Conservation (phyloP, 1,140 invertebrate genomes). For the Diachasmimorpha longicaudata region DNA sequence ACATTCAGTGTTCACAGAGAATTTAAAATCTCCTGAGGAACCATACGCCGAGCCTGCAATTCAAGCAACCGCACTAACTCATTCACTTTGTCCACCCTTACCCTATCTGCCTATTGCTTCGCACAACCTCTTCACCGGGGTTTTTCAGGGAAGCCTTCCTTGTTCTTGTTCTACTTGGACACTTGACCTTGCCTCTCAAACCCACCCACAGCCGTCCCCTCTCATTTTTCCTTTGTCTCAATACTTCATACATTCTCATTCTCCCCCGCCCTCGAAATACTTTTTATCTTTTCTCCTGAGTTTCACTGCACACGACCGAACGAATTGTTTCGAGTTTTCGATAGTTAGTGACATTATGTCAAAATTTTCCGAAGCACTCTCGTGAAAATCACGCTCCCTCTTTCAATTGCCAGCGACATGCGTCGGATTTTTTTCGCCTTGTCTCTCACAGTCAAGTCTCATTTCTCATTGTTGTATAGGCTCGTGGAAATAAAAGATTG, state of each 20-base stretch:
- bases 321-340: not conserved
- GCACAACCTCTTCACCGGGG: not conserved
- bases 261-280: not conserved
- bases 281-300: not conserved
- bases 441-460: not conserved
- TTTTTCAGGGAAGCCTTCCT: not conserved
- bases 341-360: not conserved
- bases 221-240: not conserved
- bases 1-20: too few relatives aligned
- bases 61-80: not conserved
- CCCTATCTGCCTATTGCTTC: not conserved
- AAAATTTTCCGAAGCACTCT: not conserved
- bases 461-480: not conserved
- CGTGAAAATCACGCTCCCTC: not conserved
- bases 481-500: not conserved
- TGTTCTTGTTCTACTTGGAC: not conserved
- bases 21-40: too few relatives aligned
- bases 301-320: not conserved
- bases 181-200: conserved; percentile 5
- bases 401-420: too few relatives aligned
- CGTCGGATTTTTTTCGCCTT: not conserved
- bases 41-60: not conserved
- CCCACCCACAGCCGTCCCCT: not conserved
- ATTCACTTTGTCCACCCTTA: not conserved
- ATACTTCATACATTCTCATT: not conserved